These are phyloP conservation scores for Gallinago undulata DNA, from an alignment of 2,113 vertebrate genomes.

Conservation along the genomic window DNA sequence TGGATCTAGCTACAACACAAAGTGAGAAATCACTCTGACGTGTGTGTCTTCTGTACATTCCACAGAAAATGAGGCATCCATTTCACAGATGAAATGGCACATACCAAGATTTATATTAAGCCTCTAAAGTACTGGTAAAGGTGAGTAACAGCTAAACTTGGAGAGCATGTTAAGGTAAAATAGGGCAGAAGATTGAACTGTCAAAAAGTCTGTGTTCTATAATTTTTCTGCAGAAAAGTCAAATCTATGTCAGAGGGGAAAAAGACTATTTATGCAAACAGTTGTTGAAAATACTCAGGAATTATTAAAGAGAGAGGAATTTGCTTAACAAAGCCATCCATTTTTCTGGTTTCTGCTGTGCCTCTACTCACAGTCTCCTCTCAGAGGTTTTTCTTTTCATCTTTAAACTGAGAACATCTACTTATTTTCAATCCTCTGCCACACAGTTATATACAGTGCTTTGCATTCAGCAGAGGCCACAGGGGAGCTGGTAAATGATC, in stretches of 20 bases:
- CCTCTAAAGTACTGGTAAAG: background rate
- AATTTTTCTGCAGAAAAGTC: background rate
- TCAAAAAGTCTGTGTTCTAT: background rate
- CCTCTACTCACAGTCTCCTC: background rate
- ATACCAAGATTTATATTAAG: background rate
- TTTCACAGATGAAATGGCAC: background rate
- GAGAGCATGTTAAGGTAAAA: background rate
- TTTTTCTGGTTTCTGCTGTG: background rate
- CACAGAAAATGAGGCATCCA: background rate
- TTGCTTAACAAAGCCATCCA: background rate
- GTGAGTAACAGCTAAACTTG: background rate
- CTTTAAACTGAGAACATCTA: background rate
- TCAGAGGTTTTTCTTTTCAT: background rate
- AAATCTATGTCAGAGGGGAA: background rate
- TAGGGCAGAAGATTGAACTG: background rate
- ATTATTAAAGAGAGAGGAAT: background rate
- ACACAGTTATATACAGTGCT: background rate
- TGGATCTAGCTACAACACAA: background rate
- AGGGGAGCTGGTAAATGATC: background rate
- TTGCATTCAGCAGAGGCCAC: background rate
- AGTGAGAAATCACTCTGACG: background rate
- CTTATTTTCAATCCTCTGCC: background rate
- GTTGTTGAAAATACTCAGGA: background rate
- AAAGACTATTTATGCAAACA: slow-evolving; percentile 14
- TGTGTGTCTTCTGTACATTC: background rate